A percentile compares a stretch with the other conserved stretches of the same genome.
Conservation (phyloP, 2,113 vertebrate genomes). For the Madoqua kirkii region DNA sequence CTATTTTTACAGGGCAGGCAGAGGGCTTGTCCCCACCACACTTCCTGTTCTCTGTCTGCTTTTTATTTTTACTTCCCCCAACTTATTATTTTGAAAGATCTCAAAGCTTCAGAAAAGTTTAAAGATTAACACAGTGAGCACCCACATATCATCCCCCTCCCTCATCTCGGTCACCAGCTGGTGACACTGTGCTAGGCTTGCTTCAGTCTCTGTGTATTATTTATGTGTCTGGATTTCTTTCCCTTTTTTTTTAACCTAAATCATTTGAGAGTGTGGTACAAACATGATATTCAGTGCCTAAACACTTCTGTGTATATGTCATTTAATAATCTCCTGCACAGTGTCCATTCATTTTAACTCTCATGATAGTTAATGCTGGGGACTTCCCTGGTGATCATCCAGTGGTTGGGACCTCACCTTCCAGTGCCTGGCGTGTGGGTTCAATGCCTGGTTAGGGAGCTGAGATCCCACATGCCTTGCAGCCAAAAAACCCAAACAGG, state of each 20-base stretch:
- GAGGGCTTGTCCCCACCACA: neutral
- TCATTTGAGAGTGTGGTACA: neutral
- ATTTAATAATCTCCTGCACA: neutral
- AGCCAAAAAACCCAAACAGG: neutral
- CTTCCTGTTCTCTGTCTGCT: neutral
- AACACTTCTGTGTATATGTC: neutral
- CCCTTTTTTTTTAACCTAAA: neutral
- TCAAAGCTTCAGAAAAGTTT: neutral
- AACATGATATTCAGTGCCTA: neutral
- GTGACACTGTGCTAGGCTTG: accelerated
- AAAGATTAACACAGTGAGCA: neutral
- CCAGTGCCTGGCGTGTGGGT: neutral
- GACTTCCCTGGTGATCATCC: neutral
- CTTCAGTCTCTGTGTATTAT: neutral
- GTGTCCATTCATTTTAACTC: neutral
- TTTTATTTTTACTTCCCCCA: neutral
- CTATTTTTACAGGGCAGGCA: neutral
- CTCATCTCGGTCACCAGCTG: neutral
- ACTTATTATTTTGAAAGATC: neutral
- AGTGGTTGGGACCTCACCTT: neutral
- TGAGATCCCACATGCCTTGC: neutral
- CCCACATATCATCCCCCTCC: accelerated
- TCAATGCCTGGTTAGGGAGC: neutral
- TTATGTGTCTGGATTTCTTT: neutral
- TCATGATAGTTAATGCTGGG: neutral